Evolutionary conservation across 2,113 vertebrate species (phyloP).

Genomic region (Andinoacara biseriatus): DNA sequence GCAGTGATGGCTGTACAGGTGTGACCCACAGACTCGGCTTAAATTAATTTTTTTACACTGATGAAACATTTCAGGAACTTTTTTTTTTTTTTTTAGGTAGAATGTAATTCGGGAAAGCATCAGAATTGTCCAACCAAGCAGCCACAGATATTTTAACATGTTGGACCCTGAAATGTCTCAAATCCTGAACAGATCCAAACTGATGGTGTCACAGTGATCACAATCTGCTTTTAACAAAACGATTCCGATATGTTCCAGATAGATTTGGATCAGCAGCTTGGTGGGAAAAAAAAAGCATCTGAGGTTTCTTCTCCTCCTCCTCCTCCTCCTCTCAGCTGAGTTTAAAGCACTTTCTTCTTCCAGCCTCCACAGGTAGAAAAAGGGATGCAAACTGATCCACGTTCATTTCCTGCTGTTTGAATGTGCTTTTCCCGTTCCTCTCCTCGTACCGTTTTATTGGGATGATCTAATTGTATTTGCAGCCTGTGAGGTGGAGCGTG

Average conservation of each 20-base stretch:
- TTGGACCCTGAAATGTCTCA: background rate
- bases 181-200: accelerated
- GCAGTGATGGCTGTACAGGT: too few species aligned
- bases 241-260: background rate
- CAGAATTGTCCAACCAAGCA: background rate
- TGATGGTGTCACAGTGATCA: background rate
- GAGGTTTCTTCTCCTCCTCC: too few species aligned
- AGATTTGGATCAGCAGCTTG: too few species aligned
- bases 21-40: too few species aligned
- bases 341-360: conserved; percentile 51
- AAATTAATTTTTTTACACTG: too few species aligned
- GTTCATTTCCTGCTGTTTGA: background rate
- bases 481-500: background rate
- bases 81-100: background rate
- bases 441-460: background rate
- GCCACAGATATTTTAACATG: background rate
- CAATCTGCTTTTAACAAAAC: background rate
- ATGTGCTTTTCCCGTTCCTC: background rate
- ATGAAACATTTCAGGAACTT: too few species aligned
- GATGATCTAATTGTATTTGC: conserved; percentile 13
- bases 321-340: background rate
- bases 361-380: conserved; percentile 39
- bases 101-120: background rate
- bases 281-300: too few species aligned
- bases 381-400: conserved; percentile 53